Percentiles rank a stretch among this genome's conserved stretches.
These are phyloP conservation scores for Choloepus didactylus DNA, from an alignment of 2,797 vertebrate genomes.

Conservation along the genomic window DNA sequence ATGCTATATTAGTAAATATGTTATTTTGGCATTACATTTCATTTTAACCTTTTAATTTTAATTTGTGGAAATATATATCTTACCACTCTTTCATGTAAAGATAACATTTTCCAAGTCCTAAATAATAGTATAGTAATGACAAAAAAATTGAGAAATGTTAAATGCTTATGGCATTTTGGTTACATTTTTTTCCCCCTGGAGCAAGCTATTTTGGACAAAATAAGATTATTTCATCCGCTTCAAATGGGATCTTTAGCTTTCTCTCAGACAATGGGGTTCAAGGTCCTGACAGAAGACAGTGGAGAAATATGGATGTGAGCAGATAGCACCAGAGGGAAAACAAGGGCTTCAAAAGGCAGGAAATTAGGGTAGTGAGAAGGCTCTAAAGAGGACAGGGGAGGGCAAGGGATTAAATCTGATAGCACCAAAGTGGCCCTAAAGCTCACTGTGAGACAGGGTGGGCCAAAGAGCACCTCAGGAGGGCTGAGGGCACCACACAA, in stretches of 20 bases:
- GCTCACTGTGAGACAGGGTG: not conserved
- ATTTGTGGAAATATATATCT: not conserved
- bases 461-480: not conserved
- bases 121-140: not conserved
- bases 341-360: constrained; percentile 60
- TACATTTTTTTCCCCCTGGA: not conserved
- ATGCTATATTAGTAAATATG: not conserved
- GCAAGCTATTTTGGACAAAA: constrained; percentile 65
- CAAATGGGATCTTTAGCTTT: constrained; percentile 59
- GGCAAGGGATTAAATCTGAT: not conserved
- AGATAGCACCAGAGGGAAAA: not conserved
- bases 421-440: not conserved
- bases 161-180: not conserved
- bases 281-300: constrained; percentile 67
- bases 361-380: constrained; percentile 17
- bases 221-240: constrained; percentile 60
- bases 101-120: not conserved
- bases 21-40: not conserved
- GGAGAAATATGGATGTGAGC: constrained; percentile 65
- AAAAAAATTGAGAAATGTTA: not conserved
- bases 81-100: not conserved
- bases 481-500: not conserved
- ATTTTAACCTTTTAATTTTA: not conserved
- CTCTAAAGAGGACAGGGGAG: not conserved
- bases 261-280: constrained; percentile 60